Evolutionary conservation across 2,113 vertebrate genomes (phyloP), one percentile per base, ranked within the genome.

Genomic region (Eira barbara): DNA sequence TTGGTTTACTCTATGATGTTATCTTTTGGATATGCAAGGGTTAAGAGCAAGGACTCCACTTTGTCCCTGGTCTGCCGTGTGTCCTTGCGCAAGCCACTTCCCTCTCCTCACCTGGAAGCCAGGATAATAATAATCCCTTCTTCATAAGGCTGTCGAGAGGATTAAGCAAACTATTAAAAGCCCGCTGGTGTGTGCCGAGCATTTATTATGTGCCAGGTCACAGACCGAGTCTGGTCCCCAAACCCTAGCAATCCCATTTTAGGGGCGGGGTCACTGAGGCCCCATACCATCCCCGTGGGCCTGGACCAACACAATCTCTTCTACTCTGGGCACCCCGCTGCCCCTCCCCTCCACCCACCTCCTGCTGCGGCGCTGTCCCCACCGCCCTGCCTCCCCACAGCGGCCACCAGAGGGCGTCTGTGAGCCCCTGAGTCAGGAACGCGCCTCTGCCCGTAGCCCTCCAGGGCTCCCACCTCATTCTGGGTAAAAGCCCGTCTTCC

Each of bases 121-220:
- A 21, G 49, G 49, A 31, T 78, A 45, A 39, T 57, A 79, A n/a
- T 29, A 39, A 71, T 29, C 29, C 61, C 61, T 79, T 36, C 71
- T 17, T 85, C 78, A 52, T 25, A 17, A 31, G 63, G n/a, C n/a
- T 63, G 47, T 27, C 29, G 82, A 55, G 55, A 55, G 45, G 45
- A 79, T 45, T 25, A 27, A 61, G 73, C 69, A 71, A 85, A 52
- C 42, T 85, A 25, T 15, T 15, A 52, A 25, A 52, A 45, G n/a
- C 4, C 63, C 39, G 23, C 76, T 39, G n/a, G 18, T 36, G 6
- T 67, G 34, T 49, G 8, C 11, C 31, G 34, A 74, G 39, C 57
- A 39, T 3, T 49, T 52, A 6, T n/a, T 25, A 27, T 25, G 13
- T 10, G 52, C 34, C 45, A 1, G 0, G 18, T 47, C 13, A 7